Evolutionary conservation across 2,888 invertebrate genomes (phyloP), one percentile per base, ranked within the genome.

Genomic region (Polymixis lichenea): DNA sequence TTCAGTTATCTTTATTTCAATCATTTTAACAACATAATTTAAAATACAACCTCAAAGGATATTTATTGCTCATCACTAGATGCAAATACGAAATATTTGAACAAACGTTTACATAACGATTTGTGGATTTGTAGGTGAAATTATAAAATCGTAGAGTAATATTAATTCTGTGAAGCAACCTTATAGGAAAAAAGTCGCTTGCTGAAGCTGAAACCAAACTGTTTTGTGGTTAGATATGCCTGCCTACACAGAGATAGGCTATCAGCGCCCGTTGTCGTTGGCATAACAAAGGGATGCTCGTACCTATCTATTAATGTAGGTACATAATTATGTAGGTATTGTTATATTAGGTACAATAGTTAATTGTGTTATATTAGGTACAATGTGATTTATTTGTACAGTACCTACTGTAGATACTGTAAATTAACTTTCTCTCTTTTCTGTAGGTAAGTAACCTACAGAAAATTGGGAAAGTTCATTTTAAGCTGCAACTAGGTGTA

Each of bases 31-130:
- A 83, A 72, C 53, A 43, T 71, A 83, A 62, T 60, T 74, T 43
- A 64, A 73, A 75, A 75, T 81, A 78, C 75, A 84, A 83, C 72
- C 75, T 83, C 56, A 72, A 80, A 66, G 53, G 62, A 83, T 78
- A 43, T 58, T 51, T 22, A 43, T n/a, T n/a, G n/a, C 58, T 78
- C 15, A 25, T 61, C 17, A 68, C 43, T 61, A 38, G 38, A 38
- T 38, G 38, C 38, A 65, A 77, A 46, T 58, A 46, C 32, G 56
- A 67, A 67, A 32, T 51, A 28, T 51, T 67, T 62, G 15, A 73
- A 62, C 17, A 67, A 73, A 75, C 28, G 25, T 70, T 56, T 43
- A 19, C 28, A 32, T 38, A 53, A 55, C 32, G 51, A 53, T 73
- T 51, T 58, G 43, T 72, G n/a, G 28, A 32, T 32, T 32, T n/a